Percentiles rank a stretch among this genome's conserved stretches.
Evolutionary conservation across 2,113 vertebrate genomes (phyloP).

Genomic region (Talpa occidentalis): DNA sequence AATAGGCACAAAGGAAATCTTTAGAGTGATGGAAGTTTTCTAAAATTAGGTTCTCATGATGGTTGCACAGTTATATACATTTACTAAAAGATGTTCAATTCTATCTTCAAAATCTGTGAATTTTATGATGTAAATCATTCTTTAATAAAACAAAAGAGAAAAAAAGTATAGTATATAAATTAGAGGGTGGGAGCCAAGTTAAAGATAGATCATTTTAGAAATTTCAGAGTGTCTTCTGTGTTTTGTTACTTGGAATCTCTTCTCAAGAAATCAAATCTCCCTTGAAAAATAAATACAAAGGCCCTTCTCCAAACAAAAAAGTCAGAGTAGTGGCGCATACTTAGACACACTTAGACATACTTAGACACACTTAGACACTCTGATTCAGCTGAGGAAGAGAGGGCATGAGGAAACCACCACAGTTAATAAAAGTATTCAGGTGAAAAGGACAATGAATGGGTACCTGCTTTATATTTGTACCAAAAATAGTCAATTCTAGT

Average conservation of each 20-base stretch:
- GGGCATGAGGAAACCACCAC: too few relatives aligned
- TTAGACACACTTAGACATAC: too few relatives aligned
- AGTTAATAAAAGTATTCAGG: neutral
- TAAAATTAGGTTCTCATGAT: neutral
- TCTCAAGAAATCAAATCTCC: neutral
- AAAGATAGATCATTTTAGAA: neutral
- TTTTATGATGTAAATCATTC: neutral
- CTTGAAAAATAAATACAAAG: slow-evolving; percentile 20
- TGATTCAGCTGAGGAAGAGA: neutral
- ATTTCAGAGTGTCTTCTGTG: neutral
- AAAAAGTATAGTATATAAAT: neutral
- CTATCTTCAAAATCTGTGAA: neutral
- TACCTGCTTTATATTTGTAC: neutral
- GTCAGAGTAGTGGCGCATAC: neutral
- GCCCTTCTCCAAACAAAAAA: neutral
- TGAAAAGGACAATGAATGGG: neutral
- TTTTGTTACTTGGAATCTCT: neutral
- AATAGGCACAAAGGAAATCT: neutral
- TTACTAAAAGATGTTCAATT: neutral
- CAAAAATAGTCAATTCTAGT: neutral
- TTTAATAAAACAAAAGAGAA: neutral
- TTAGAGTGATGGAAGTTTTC: neutral
- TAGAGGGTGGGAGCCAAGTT: neutral
- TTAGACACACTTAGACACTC: neutral
- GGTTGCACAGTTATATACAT: neutral